Percentiles rank a stretch among this genome's conserved stretches.
These are phyloP conservation scores for Centruroides sculpturatus DNA, from an alignment of 1,140 invertebrate genomes.

Conservation along the genomic window DNA sequence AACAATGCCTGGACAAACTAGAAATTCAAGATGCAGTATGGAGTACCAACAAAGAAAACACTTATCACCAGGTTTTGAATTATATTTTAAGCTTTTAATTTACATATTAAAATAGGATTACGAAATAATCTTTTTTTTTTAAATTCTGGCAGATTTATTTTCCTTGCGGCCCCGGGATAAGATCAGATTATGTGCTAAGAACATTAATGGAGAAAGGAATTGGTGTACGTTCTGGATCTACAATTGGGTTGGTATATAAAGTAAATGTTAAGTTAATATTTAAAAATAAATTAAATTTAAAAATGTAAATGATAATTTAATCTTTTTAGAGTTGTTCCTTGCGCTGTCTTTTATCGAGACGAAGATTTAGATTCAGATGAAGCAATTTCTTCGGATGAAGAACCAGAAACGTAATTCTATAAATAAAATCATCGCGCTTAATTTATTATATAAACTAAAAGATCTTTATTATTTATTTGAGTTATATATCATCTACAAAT, in stretches of 20 bases:
- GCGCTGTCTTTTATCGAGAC: constrained; percentile 21
- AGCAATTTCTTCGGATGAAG: too few relatives aligned
- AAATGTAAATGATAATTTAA: not conserved
- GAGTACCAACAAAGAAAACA: constrained; percentile 12
- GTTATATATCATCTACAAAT: too few relatives aligned
- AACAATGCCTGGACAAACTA: constrained; percentile 12
- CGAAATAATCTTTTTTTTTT: too few relatives aligned
- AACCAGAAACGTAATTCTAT: too few relatives aligned
- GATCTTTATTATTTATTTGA: too few relatives aligned
- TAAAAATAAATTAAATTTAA: not conserved
- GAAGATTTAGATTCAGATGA: constrained; percentile 10
- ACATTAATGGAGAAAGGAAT: constrained; percentile 22
- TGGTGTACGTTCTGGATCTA: constrained; percentile 20
- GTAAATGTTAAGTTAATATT: not conserved
- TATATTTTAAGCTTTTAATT: too few relatives aligned
- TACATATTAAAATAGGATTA: too few relatives aligned
- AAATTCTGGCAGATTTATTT: constrained; percentile 17
- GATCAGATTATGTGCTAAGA: constrained; percentile 24
- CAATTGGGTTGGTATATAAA: constrained; percentile 22
- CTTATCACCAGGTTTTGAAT: constrained; percentile 13
- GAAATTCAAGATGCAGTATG: constrained; percentile 19
- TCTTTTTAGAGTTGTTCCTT: constrained; percentile 22
- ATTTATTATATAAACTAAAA: too few relatives aligned
- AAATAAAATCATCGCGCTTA: too few relatives aligned
- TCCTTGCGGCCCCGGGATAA: constrained; percentile 17